Evolutionary conservation across 2,888 invertebrate genomes (phyloP).

Genomic region (Cephonodes hylas): DNA sequence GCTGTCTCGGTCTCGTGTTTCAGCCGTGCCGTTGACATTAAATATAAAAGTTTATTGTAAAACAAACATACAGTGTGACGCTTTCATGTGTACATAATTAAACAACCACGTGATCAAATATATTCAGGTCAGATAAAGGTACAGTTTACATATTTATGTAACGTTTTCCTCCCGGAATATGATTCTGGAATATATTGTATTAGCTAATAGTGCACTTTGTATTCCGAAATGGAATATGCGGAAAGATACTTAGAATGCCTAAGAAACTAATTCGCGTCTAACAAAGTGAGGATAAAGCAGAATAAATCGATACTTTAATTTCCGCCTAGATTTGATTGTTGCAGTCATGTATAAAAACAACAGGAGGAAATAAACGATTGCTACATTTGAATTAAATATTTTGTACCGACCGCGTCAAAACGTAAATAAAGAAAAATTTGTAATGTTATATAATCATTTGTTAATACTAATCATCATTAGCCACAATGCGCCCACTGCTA

Average conservation of each 20-base stretch:
- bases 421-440: no score
- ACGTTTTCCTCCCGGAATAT: neutral
- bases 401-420: no score
- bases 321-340: neutral
- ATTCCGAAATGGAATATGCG: neutral
- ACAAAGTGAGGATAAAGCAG: neutral
- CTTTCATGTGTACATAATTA: neutral
- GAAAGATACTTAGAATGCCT: neutral
- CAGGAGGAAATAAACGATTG: neutral
- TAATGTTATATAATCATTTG: no score
- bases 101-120: neutral
- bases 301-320: neutral
- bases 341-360: neutral
- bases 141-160: neutral
- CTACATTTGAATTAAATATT: neutral
- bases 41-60: conserved; percentile 1
- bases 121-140: conserved; percentile 5
- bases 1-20: neutral
- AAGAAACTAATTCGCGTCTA: neutral
- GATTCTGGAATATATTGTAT: neutral
- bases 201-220: neutral
- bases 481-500: no score
- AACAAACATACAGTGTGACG: neutral
- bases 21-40: neutral
- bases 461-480: no score